A percentile compares a stretch with the other conserved stretches of the same genome.
Evolutionary conservation across 1,140 invertebrate species (phyloP).

Genomic region (Panulirus ornatus): DNA sequence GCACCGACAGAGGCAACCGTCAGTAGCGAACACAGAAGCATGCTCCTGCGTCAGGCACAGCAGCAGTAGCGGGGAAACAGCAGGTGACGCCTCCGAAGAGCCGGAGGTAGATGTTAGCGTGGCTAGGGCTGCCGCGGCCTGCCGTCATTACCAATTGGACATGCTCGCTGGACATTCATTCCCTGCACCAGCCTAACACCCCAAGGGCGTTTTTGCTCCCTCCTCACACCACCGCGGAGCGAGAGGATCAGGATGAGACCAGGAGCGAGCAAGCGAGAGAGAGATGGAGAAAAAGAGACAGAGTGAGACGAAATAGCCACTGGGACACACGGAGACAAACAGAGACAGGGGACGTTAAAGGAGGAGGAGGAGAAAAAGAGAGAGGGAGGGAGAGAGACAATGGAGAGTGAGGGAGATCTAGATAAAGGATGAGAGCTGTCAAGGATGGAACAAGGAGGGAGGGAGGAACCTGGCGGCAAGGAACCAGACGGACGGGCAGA

Average conservation of each 20-base stretch:
- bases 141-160: constrained; percentile 43
- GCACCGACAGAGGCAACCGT: too few species aligned
- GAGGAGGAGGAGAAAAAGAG: neutral
- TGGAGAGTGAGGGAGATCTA: neutral
- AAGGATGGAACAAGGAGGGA: neutral
- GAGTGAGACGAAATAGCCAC: neutral
- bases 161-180: constrained; percentile 47
- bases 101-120: neutral
- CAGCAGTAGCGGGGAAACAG: too few species aligned
- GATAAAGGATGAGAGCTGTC: neutral
- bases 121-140: constrained; percentile 1
- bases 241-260: too few species aligned
- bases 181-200: constrained; percentile 5
- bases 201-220: neutral
- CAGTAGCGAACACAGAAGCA: too few species aligned
- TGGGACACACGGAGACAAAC: neutral
- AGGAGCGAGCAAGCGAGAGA: neutral
- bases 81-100: neutral
- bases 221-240: neutral
- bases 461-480: too few species aligned
- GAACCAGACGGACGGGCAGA: neutral
- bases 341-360: neutral
- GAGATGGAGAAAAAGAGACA: neutral
- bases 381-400: constrained; percentile 9
- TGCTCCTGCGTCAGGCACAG: too few species aligned